A percentile compares a stretch with the other conserved stretches of the same genome.
Evolutionary conservation across 2,888 invertebrate species (phyloP).

Genomic region (Pheosia tremula): DNA sequence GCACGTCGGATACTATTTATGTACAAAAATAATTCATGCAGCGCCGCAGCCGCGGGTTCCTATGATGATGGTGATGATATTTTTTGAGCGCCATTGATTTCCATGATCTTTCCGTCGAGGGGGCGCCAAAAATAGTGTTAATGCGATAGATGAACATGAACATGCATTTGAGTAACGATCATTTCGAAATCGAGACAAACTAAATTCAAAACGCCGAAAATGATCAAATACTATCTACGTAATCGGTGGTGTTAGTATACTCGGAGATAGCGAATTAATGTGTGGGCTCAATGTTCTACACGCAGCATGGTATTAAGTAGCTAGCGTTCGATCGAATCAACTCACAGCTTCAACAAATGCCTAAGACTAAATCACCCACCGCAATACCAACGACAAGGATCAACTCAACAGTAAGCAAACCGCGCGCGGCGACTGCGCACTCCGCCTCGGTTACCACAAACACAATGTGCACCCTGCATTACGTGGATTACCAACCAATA

Average conservation of each 20-base stretch:
- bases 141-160: slow-evolving; percentile 55
- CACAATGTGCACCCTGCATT: slow-evolving; percentile 76
- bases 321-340: slow-evolving; percentile 65
- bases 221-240: slow-evolving; percentile 54
- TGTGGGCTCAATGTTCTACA: slow-evolving; percentile 82
- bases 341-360: slow-evolving; percentile 70
- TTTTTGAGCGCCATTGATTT: slow-evolving; percentile 52
- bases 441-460: slow-evolving; percentile 72
- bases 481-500: slow-evolving; percentile 72
- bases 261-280: slow-evolving; percentile 60
- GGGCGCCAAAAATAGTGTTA: slow-evolving; percentile 56
- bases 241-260: slow-evolving; percentile 70
- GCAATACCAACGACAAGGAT: slow-evolving; percentile 74
- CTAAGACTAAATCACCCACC: slow-evolving; percentile 75
- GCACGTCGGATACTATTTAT: slow-evolving; percentile 46
- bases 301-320: slow-evolving; percentile 66
- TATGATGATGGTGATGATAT: slow-evolving; percentile 36
- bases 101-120: slow-evolving; percentile 29
- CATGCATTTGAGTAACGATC: slow-evolving; percentile 53
- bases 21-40: slow-evolving; percentile 51
- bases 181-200: slow-evolving; percentile 54
- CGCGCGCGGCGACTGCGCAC: slow-evolving; percentile 55
- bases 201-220: slow-evolving; percentile 50
- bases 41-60: slow-evolving; percentile 40
- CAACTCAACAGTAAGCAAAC: slow-evolving; percentile 70